These are phyloP conservation scores for Phoenicopterus ruber DNA, from an alignment of 2,113 vertebrate genomes.

Conservation along the genomic window DNA sequence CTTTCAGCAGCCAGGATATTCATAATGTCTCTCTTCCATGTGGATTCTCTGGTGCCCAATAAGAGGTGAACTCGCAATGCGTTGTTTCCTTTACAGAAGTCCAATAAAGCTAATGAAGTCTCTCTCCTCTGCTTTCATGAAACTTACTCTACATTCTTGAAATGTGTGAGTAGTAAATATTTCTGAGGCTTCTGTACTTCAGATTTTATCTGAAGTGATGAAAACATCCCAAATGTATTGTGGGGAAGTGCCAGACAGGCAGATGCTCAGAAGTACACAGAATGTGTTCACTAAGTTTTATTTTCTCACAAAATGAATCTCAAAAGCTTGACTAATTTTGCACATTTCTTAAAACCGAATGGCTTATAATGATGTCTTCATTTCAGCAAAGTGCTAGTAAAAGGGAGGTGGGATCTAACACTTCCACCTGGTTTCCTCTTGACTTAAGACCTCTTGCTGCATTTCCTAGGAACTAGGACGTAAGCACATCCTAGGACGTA, in stretches of 20 bases:
- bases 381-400: neutral
- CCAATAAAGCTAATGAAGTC: neutral
- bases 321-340: neutral
- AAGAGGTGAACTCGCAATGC: accelerated
- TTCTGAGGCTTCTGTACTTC: neutral
- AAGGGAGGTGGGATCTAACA: neutral
- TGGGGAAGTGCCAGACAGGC: constrained; percentile 1
- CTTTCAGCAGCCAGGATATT: neutral
- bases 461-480: neutral
- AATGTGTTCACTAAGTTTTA: constrained; percentile 4
- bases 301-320: constrained; percentile 11
- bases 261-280: neutral
- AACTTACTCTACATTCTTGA: neutral
- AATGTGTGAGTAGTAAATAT: neutral
- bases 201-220: neutral
- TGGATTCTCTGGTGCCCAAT: neutral
- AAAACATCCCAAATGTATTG: constrained; percentile 37
- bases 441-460: neutral
- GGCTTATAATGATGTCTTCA: neutral
- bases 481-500: neutral
- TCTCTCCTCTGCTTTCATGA: neutral
- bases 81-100: neutral
- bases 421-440: neutral
- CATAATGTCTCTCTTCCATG: neutral
- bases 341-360: neutral